Evolutionary conservation across 2,888 invertebrate species (phyloP).

Genomic region (Candidula unifasciata): DNA sequence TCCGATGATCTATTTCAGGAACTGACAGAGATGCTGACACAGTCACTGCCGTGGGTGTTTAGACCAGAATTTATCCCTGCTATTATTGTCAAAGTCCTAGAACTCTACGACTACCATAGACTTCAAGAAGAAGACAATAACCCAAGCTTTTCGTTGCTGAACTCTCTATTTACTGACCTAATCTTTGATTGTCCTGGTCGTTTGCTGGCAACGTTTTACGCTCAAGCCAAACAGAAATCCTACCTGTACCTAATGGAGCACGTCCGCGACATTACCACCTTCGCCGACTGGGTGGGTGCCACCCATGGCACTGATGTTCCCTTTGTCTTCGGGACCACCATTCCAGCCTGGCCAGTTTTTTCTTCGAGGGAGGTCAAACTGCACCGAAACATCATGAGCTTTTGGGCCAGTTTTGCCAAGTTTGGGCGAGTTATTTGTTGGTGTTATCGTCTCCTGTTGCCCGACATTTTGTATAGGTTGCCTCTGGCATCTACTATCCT

Average conservation of each 20-base stretch:
- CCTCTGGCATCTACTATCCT: no score
- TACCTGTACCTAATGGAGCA: conserved; percentile 16
- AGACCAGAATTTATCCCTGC: not conserved
- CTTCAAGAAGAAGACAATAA: not conserved
- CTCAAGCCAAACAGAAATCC: not conserved
- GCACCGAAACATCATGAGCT: not conserved
- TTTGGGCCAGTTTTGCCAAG: conserved; percentile 17
- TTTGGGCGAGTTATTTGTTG: conserved; percentile 24
- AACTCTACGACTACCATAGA: not conserved
- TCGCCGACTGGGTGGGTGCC: not conserved
- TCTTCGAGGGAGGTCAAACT: not conserved
- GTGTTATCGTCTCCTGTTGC: no score
- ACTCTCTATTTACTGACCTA: not conserved
- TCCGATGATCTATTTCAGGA: not conserved
- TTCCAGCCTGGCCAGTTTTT: not conserved
- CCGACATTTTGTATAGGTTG: no score
- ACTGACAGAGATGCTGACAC: not conserved
- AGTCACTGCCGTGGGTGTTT: not conserved
- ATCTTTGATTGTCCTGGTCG: not conserved
- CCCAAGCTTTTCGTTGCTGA: not conserved
- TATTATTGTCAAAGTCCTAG: not conserved
- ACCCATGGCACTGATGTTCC: not conserved
- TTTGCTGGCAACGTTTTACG: not conserved
- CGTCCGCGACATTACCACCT: not conserved
- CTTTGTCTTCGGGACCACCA: conserved; percentile 7